Evolutionary conservation across 2,888 invertebrate species (phyloP).

Genomic region (Drosophila birchii): DNA sequence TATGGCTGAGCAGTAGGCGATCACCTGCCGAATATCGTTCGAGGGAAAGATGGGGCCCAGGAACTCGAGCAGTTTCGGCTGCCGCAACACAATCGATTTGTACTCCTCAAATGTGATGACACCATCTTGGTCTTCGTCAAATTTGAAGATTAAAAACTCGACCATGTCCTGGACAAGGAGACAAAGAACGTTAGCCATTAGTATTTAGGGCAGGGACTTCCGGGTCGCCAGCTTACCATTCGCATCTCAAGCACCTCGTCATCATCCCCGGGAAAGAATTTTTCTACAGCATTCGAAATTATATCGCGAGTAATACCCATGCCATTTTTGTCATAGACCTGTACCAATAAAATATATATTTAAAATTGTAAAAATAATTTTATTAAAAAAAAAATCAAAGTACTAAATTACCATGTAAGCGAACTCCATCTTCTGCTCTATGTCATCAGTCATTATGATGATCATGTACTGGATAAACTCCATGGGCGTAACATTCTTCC

Average conservation of each 20-base stretch:
- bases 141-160: conserved; percentile 26
- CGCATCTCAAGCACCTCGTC: conserved; percentile 37
- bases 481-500: conserved; percentile 23
- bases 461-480: conserved; percentile 27
- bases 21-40: conserved; percentile 13
- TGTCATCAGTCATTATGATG: conserved; percentile 21
- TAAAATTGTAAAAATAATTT: not conserved
- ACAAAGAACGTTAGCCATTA: not conserved
- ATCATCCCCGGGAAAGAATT: conserved; percentile 31
- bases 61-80: conserved; percentile 28
- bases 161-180: conserved; percentile 25
- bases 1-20: conserved; percentile 25
- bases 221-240: conserved; percentile 4
- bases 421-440: conserved; percentile 27
- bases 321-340: conserved; percentile 26
- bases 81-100: conserved; percentile 15
- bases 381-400: not conserved
- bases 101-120: conserved; percentile 34
- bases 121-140: conserved; percentile 33
- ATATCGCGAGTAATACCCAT: conserved; percentile 24
- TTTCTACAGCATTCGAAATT: conserved; percentile 16
- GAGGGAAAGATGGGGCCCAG: conserved; percentile 40
- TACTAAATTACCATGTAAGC: conserved; percentile 21
- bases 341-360: not conserved
- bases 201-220: not conserved